Base-by-base conservation (phyloP, 2,888 invertebrate species). In the Hecatera dysodea region DNA sequence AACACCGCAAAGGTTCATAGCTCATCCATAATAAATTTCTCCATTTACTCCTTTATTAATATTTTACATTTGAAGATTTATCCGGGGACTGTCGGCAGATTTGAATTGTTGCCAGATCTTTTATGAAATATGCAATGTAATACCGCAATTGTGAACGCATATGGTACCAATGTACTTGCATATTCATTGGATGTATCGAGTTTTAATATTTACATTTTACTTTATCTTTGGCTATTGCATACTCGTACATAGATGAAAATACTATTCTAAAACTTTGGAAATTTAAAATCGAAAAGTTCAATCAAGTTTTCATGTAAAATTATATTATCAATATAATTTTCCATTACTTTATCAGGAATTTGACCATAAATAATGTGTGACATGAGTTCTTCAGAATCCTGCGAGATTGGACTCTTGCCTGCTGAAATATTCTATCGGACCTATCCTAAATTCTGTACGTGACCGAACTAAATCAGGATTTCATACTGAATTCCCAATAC, bases 21-120 rank as follows among this genome's bases (percentile, higher is more conserved):
- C 83, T 83, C 81, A 82, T 82, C 72, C 82, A 83, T 85, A 84
- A 84, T 84, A 85, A 81, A 85, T 79, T 81, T 74, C 71, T 62
- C 74, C 78, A 81, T 83, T 83, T 83, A 85, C 73, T 67, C 73
- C 70, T 71, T 62, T 78, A 78, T 86, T 81, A 84, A 84, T 84
- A 82, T 82, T 85, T 73, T 78, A 86, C 65, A 78, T 81, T 74
- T 70, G 75, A 78, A 80, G 81, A 81, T 85, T 86, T 84, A 81
- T 80, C 84, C 70, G 63, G 82, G 82, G 84, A 85, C 78, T 70
- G 33, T 62, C 52, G 78, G 67, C 77, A 78, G 75, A 78, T 85
- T 81, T 82, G 85, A 86, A 78, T 75, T 75, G 81, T 70, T 77
- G 72, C 75, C 75, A 69, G 76, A 70, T 75, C 77, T 82, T 81